Evolutionary conservation across 92 coral and sea anemone species (phyloP).

Genomic region (Palythoa grandiflora): DNA sequence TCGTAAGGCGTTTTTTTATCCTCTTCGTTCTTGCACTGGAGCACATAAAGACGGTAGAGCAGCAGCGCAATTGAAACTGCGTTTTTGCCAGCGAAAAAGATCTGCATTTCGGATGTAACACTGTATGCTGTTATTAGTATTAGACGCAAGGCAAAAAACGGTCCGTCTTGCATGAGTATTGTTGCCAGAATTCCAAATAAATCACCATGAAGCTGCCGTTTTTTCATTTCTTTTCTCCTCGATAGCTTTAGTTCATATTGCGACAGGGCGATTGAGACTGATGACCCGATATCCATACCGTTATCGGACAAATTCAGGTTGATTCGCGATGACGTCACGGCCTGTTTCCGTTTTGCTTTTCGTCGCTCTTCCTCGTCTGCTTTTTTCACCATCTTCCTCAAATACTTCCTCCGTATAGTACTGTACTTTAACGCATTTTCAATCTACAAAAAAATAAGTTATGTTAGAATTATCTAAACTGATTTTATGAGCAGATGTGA

Average conservation of each 20-base stretch:
- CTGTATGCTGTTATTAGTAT: constrained; percentile 67
- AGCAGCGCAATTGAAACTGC: constrained; percentile 78
- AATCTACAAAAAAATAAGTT: not conserved
- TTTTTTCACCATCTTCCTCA: constrained; percentile 24
- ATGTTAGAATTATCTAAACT: not conserved
- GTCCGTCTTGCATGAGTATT: constrained; percentile 94
- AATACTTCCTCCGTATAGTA: constrained; percentile 7
- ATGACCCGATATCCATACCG: not conserved
- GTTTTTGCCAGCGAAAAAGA: constrained; percentile 84
- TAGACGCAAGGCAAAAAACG: constrained; percentile 75
- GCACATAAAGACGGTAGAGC: constrained; percentile 75
- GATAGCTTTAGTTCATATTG: constrained; percentile 18
- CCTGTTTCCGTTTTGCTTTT: not conserved
- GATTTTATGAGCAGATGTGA: not conserved
- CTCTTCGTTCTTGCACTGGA: constrained; percentile 70
- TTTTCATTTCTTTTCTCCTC: constrained; percentile 45
- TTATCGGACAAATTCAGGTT: constrained; percentile 10
- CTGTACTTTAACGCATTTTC: not conserved
- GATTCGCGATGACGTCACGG: not conserved
- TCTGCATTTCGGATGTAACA: constrained; percentile 72
- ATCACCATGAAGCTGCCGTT: constrained; percentile 85
- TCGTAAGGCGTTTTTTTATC: constrained; percentile 40
- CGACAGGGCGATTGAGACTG: constrained; percentile 16
- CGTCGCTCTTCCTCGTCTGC: not conserved
- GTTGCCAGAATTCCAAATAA: constrained; percentile 84